These are phyloP conservation scores for Pampusana beccarii DNA, from an alignment of 2,113 vertebrate genomes.

Conservation along the genomic window DNA sequence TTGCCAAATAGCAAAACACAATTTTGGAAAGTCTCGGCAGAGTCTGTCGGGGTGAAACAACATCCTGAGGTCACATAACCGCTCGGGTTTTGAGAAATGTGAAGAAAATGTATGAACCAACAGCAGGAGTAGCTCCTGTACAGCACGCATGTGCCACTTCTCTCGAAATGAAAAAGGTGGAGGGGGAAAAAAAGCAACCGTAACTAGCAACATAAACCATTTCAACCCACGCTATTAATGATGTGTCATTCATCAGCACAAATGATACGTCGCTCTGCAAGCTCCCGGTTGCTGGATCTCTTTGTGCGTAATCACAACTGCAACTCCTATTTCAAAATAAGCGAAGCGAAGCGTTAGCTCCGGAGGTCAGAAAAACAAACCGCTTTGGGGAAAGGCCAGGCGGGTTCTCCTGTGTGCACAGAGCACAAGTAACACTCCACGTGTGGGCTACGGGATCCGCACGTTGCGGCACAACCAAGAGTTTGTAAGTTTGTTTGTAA, in stretches of 20 bases:
- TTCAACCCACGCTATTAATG: background rate
- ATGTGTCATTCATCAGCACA: background rate
- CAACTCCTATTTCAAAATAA: background rate
- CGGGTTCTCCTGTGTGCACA: background rate
- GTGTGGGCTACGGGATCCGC: background rate
- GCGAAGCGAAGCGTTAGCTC: background rate
- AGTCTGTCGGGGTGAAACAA: background rate
- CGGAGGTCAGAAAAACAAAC: background rate
- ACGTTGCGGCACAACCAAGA: background rate
- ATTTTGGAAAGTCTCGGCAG: background rate
- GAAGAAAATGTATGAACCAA: background rate
- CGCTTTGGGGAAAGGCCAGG: background rate
- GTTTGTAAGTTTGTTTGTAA: background rate
- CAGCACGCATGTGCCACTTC: background rate
- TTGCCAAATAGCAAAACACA: conserved; percentile 13
- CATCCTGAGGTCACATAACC: conserved; percentile 13
- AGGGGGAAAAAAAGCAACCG: background rate
- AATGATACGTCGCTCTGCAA: background rate
- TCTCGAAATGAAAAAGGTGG: background rate
- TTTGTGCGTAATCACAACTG: background rate
- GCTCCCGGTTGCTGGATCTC: background rate
- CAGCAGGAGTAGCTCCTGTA: background rate
- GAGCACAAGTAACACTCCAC: background rate
- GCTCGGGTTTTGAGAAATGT: conserved; percentile 19
- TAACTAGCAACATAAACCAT: background rate